These are phyloP conservation scores for Opisthograptis luteolata DNA, from an alignment of 2,888 invertebrate species.

Conservation along the genomic window DNA sequence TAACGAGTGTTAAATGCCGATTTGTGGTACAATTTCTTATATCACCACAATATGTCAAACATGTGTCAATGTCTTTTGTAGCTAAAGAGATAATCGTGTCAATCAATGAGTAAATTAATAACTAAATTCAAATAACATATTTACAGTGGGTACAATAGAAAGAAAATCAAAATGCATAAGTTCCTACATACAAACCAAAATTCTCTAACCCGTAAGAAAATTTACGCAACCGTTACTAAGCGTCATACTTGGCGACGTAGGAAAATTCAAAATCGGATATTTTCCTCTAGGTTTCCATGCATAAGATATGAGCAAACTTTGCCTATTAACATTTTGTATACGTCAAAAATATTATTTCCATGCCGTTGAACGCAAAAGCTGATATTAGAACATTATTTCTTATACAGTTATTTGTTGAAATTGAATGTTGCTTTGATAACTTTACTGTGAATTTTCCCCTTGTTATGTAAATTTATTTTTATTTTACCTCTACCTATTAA, in stretches of 20 bases:
- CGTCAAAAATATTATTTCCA: constrained; percentile 25
- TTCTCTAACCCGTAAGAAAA: constrained; percentile 1
- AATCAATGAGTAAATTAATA: no score
- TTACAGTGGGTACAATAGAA: background rate
- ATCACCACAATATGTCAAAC: no score
- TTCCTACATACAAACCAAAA: no score
- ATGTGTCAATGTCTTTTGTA: no score
- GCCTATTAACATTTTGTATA: constrained; percentile 41
- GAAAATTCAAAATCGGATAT: constrained; percentile 48
- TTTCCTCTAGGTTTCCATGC: constrained; percentile 47
- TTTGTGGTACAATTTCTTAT: no score
- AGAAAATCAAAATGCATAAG: no score
- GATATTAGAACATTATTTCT: constrained; percentile 6
- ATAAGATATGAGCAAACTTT: constrained; percentile 56
- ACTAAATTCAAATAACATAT: background rate
- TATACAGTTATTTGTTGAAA: constrained; percentile 21
- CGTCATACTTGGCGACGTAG: constrained; percentile 10
- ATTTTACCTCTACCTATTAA: no score
- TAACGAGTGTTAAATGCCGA: no score
- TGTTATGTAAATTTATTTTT: no score
- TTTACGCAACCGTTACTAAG: constrained; percentile 24
- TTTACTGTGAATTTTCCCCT: background rate
- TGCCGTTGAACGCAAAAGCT: constrained; percentile 10
- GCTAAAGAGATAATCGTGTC: no score
- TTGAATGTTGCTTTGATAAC: constrained; percentile 2